A percentile compares a stretch with the other conserved stretches of the same genome.
These are phyloP conservation scores for Kryptopterus vitreolus DNA, from an alignment of 2,797 vertebrate genomes.

Conservation along the genomic window DNA sequence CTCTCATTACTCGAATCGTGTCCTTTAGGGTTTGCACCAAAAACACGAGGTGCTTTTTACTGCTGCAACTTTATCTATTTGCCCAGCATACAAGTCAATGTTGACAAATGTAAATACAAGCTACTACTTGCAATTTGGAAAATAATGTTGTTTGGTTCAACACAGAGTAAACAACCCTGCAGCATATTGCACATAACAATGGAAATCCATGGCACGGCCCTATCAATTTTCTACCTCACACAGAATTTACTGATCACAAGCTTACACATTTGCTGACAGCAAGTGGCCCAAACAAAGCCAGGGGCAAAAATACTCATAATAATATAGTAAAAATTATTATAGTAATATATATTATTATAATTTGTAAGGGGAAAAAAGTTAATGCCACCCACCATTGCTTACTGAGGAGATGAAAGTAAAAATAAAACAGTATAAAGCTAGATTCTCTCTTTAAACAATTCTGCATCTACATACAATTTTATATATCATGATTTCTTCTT, in stretches of 20 bases:
- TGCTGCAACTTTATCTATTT: not conserved
- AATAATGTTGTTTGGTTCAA: too few species aligned
- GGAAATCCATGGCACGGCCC: not conserved
- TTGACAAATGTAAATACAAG: not conserved
- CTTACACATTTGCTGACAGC: not conserved
- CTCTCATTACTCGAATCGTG: too few species aligned
- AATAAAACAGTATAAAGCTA: too few species aligned
- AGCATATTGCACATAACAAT: too few species aligned
- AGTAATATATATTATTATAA: too few species aligned
- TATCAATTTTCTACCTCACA: not conserved
- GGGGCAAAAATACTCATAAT: too few species aligned
- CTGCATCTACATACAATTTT: too few species aligned
- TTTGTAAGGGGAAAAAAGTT: not conserved
- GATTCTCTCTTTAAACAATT: not conserved
- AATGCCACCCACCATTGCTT: not conserved
- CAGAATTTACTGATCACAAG: not conserved
- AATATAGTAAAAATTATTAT: too few species aligned
- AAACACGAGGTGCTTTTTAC: not conserved
- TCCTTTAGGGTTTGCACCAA: not conserved
- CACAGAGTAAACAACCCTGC: too few species aligned
- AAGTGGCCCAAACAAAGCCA: too few species aligned
- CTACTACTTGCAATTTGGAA: not conserved
- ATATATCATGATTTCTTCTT: too few species aligned
- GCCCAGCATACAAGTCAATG: not conserved
- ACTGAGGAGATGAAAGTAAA: not conserved